Base-by-base conservation (phyloP, 2,797 vertebrate species). In the Mycteria americana region DNA sequence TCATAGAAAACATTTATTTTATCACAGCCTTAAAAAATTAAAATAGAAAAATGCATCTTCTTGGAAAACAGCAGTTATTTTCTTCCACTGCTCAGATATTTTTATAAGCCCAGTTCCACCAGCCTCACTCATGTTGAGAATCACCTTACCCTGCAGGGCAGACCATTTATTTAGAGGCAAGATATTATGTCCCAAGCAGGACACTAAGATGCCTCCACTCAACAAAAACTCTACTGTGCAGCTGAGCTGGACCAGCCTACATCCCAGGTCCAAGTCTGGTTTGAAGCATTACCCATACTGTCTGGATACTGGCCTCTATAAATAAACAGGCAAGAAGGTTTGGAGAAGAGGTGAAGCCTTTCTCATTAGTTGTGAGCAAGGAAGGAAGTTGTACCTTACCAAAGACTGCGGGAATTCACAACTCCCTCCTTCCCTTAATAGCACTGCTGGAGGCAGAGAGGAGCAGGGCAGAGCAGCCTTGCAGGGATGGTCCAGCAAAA, bases 1-100 rank as follows among this genome's bases (percentile, higher is more conserved):
- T 96, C 91, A 94, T 78, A 94, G 94, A 72, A 86, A 95, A 94
- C 94, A 97, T 97, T 97, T 96, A 96, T 97, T 98, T 97, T 97
- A 94, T 98, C 96, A 91, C 90, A 92, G 37, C 92, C 96, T 97
- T 92, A 93, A 97, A 97, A 97, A 89, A 85, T 89, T 96, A 96
- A 97, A 96, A 97, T 90, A 97, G 97, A 97, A 97, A 97, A 92
- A 95, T 74, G 94, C 92, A 85, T 96, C 94, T 97, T 95, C 95
- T 96, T 96, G 97, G 97, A 96, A 98, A 95, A 92, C 75, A 96
- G 95, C 88, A 97, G 95, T 94, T 97, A 94, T 92, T 95, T 94
- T 92, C 88, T 94, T 92, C 85, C 88, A 88, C 92, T 73, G 57
- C 89, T 96, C 92, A 96, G 97, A 96, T 97, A 97, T 96, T 97